phyloP scores from a whole-genome alignment of 2,888 invertebrate species.

The Cerceris ruficornis region DNA sequence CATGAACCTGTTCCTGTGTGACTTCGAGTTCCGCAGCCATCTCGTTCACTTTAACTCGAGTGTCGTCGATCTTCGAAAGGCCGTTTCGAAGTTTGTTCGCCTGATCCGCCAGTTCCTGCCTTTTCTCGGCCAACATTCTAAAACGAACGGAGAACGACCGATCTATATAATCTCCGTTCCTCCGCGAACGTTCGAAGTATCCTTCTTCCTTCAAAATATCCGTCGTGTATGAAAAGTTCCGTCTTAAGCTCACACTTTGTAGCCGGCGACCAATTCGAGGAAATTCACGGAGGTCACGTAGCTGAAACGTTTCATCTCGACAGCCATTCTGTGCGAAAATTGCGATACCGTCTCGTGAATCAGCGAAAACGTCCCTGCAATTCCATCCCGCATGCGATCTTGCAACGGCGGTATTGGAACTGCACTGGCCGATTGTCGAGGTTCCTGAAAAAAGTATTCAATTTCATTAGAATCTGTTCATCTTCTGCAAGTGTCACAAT shows the following conservation, averaged over 20 bases:
- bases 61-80: conserved; percentile 93
- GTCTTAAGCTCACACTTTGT: conserved; percentile 86
- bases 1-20: conserved; percentile 88
- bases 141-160: background rate
- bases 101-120: conserved; percentile 87
- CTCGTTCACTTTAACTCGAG: conserved; percentile 89
- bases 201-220: no score
- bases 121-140: conserved; percentile 89
- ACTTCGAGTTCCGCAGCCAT: conserved; percentile 93
- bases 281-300: conserved; percentile 96
- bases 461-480: no score
- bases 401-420: conserved; percentile 78
- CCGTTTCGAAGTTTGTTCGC: conserved; percentile 92
- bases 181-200: background rate
- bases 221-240: no score
- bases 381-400: conserved; percentile 85
- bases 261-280: conserved; percentile 91
- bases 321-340: conserved; percentile 88
- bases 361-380: conserved; percentile 90
- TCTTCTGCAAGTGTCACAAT: no score
- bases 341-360: conserved; percentile 92
- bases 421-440: conserved; percentile 59
- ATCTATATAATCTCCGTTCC: background rate
- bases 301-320: conserved; percentile 90
- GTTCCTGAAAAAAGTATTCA: conserved; percentile 67